Base-by-base conservation (phyloP, 1,140 invertebrate genomes). In the Drosophila mauritiana region DNA sequence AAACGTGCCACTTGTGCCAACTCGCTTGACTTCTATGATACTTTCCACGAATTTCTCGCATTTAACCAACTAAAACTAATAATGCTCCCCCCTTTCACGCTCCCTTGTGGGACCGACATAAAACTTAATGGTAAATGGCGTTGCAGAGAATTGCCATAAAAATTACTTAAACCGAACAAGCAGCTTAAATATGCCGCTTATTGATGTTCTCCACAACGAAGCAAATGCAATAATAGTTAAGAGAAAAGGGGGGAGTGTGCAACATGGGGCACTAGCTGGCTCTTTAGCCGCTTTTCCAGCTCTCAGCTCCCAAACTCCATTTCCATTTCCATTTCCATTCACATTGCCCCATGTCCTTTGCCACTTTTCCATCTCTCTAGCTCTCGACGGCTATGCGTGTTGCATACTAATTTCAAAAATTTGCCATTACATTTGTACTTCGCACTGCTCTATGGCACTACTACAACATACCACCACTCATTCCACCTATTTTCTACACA, bases 351-450 rank as follows among this genome's bases (percentile, higher is more conserved):
- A 52, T 51, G 37, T 61, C 39, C 39, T 76, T 51, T 58, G 40
- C 46, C 54, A 25, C 39, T 31, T 36, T 62, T 57, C 11, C 59
- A 55, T 22, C 59, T 22, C 40, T 37, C 12, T 31, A 36, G 31
- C 25, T 13, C 49, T 27, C 37, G 63, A 22, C 22, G 27, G 43
- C 51, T 80, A 84, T 84, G 80, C 75, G 80, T 83, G 80, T 83
- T 83, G 80, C 80, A 83, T 83, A 83, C 80, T 83, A 83, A 83
- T 83, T 83, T 83, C 80, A 83, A 84, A 83, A 83, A 83, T 83
- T 83, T 83, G 70, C 80, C 80, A 85, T 84, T 84, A 85, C 80
- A 84, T 84, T 75, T 84, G 80, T 85, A 84, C 64, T 77, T 80
- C 31, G 51, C 78, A 81, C 78, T 80, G 70, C 36, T 68, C 27